Evolutionary conservation across 2,888 invertebrate genomes (phyloP).

Genomic region (Hedychridium roseum): DNA sequence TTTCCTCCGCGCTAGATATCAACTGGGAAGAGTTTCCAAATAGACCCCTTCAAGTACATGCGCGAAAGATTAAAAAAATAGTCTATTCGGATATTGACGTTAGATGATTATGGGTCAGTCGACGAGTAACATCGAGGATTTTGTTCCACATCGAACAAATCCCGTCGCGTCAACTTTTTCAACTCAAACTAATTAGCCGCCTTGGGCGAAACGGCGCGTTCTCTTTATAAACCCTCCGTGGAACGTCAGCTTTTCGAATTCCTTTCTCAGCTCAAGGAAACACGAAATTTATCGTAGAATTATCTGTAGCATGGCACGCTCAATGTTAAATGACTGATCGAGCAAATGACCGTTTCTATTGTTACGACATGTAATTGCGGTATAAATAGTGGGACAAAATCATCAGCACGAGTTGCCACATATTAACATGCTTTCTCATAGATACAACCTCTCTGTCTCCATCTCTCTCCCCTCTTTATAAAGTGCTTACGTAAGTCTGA

Average conservation of each 20-base stretch:
- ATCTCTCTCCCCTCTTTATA: conserved; percentile 14
- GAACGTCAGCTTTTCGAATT: not conserved
- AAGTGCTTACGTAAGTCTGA: conserved; percentile 25
- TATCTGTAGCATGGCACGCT: no score
- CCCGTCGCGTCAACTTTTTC: conserved; percentile 42
- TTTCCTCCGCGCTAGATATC: not conserved
- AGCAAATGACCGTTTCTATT: no score
- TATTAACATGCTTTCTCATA: conserved; percentile 30
- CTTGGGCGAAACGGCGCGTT: conserved; percentile 25
- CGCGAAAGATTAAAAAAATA: no score
- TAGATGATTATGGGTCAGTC: conserved; percentile 27
- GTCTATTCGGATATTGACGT: no score
- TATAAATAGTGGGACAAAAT: no score
- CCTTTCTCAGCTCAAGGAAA: no score
- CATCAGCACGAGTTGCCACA: conserved; percentile 18
- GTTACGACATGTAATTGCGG: no score
- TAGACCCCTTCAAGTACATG: conserved; percentile 3
- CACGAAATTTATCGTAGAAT: no score
- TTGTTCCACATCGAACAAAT: conserved; percentile 38
- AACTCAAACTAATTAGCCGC: conserved; percentile 36
- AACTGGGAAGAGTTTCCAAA: not conserved
- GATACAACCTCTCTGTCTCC: conserved; percentile 5
- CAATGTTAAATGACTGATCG: no score
- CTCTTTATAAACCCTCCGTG: not conserved
- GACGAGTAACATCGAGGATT: conserved; percentile 19